Percentiles rank a stretch among this genome's conserved stretches.
These are phyloP conservation scores for Sphinx pinastri DNA, from an alignment of 2,888 invertebrate genomes.

Conservation along the genomic window DNA sequence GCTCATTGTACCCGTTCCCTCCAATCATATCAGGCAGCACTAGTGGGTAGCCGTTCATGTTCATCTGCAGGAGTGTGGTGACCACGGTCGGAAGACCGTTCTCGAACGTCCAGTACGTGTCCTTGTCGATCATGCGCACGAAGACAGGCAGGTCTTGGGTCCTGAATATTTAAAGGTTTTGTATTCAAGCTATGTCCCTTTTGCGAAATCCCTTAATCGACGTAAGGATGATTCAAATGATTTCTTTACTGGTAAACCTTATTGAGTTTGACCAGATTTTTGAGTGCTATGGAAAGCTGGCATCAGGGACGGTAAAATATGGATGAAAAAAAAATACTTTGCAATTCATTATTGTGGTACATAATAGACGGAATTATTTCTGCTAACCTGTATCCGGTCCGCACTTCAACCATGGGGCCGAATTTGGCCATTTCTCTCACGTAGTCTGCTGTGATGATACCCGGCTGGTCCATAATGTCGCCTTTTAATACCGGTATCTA, in stretches of 20 bases:
- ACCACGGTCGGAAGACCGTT: conserved; percentile 89
- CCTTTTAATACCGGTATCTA: conserved; percentile 73
- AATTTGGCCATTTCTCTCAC: conserved; percentile 82
- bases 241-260: no score
- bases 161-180: conserved; percentile 45
- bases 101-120: conserved; percentile 86
- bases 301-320: no score
- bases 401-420: conserved; percentile 84
- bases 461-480: conserved; percentile 76
- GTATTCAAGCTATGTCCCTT: no score
- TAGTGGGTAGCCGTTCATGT: conserved; percentile 86
- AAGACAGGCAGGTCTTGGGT: conserved; percentile 88
- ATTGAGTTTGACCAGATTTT: no score
- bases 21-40: conserved; percentile 92
- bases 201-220: no score
- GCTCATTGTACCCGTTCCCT: conserved; percentile 82
- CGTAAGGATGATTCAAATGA: no score
- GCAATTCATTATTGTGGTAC: no score
- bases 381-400: conserved; percentile 68
- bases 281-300: no score
- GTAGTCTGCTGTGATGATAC: conserved; percentile 82
- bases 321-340: no score
- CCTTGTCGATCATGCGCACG: conserved; percentile 90
- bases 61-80: conserved; percentile 87
- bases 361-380: background rate